Percentiles rank a stretch among this genome's conserved stretches.
These are phyloP conservation scores for Passer montanus DNA, from an alignment of 2,113 vertebrate species.

Conservation along the genomic window DNA sequence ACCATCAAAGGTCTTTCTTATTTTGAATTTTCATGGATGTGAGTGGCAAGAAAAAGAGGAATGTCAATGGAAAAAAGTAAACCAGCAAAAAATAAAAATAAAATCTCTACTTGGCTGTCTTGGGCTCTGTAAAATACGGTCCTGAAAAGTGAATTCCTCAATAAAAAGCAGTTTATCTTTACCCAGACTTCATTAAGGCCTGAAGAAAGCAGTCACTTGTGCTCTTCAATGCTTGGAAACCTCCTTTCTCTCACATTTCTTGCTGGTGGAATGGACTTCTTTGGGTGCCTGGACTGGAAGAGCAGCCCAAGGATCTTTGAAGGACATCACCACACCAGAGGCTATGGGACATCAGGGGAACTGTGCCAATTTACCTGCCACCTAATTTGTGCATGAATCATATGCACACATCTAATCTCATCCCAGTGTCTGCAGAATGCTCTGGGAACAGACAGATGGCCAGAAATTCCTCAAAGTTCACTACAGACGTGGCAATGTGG, in stretches of 20 bases:
- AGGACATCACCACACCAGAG: background rate
- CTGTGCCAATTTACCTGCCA: background rate
- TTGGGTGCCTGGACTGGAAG: background rate
- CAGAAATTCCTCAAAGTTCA: conserved; percentile 47
- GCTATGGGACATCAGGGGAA: background rate
- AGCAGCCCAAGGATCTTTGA: background rate
- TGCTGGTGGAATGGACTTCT: background rate
- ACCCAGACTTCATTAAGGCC: background rate
- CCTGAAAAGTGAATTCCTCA: background rate
- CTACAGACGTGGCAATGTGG: rapidly evolving
- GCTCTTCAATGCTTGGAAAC: background rate
- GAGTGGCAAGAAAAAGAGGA: background rate
- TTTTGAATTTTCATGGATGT: conserved; percentile 11
- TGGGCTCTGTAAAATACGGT: background rate
- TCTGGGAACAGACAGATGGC: conserved; percentile 29
- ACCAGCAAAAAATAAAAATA: background rate
- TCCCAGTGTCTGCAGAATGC: background rate
- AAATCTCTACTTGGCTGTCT: background rate
- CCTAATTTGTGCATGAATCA: background rate
- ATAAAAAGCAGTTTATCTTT: background rate
- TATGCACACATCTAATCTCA: conserved; percentile 9
- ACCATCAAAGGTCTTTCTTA: conserved; percentile 47
- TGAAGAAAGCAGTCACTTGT: background rate
- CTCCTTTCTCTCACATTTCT: background rate
- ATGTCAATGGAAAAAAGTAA: background rate